Base-by-base conservation (phyloP, 2,113 vertebrate species). In the Pseudopipra pipra region DNA sequence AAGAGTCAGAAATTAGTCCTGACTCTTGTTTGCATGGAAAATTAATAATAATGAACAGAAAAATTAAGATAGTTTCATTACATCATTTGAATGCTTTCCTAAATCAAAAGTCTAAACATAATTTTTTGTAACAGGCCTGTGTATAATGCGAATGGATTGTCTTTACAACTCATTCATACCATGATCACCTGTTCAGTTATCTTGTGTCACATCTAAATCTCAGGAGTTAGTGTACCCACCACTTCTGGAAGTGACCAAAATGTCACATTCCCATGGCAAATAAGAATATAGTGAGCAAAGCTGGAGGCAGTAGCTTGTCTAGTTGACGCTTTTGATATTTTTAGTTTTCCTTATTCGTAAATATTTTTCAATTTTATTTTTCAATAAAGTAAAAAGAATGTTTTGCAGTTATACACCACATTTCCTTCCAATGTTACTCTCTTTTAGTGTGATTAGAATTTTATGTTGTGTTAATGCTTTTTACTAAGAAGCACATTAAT, bases 401-500 rank as follows among this genome's bases (percentile, higher is more conserved):
- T 93, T 96, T 98, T 97, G 91, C 35, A 70, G 92, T 96, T 97
- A 95, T 89, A 93, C 74, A 90, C 52, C 37, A 91, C 86, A 87
- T 97, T 98, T 96, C 33, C 87, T 96, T 95, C 63, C 84, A 89
- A 31, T 87, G 66, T 91, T 95, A 65, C 52, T 81, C n/a, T 94
- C 82, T 97, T 97, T 97, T 88, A 97, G 96, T 97, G 87, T 96
- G 92, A 97, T 98, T 97, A 98, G 97, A 97, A 93, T 97, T 98
- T 97, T 96, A 91, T 86, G 98, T 97, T 97, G 81, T 94, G 95
- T 93, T 97, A 98, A 97, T 97, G 96, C 44, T 96, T 97, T 98
- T 95, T 95, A 92, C 95, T 94, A 96, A 97, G 97, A 97, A 97
- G 89, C 96, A 97, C 61, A 94, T 98, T 98, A 98, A 98, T 98